Base-by-base conservation (phyloP, 2,888 invertebrate species). In the Helicoverpa assulta region DNA sequence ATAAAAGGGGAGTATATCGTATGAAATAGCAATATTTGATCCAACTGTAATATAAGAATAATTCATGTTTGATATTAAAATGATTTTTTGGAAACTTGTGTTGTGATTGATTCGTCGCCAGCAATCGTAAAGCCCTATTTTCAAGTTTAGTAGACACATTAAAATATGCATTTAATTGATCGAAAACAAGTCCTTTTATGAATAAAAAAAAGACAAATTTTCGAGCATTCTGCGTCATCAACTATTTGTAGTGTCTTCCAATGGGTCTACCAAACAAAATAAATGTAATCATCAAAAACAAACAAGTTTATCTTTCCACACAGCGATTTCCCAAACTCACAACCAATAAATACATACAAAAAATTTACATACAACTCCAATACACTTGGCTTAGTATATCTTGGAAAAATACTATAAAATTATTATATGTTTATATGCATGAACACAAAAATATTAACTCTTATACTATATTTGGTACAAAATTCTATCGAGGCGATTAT, bases 91-190 rank as follows among this genome's bases (percentile, higher is more conserved):
- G 40, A 33, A 33, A 40, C 10, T 47, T n/a, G n/a, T 47, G n/a
- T 47, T n/a, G 47, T 6, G 10, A 40, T 21, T 53, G 37, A 43
- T 55, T 63, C 58, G 40, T 56, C 65, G 57, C 59, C 60, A 52
- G 56, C 62, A 52, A 52, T 60, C 14, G 1, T 59, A 53, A 70
- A 62, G 66, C 53, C 67, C 7, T 55, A 66, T 52, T 19, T 75
- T 56, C 21, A 33, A 60, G 67, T 79, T 79, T 78, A 72, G 53
- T 79, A 70, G 62, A 76, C 76, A 76, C 66, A 82, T 80, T 72
- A 70, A 75, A 76, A n/a, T 16, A 19, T 8, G 26, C 53, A 29
- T 5, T n/a, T n/a, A 26, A 51, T 50, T 70, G 62, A 47, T 79
- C 76, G 56, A 70, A 79, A 80, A 59, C 19, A 5, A 70, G 59